Evolutionary conservation across 1,140 invertebrate species (phyloP).

Genomic region (Drosophila trapezifrons): DNA sequence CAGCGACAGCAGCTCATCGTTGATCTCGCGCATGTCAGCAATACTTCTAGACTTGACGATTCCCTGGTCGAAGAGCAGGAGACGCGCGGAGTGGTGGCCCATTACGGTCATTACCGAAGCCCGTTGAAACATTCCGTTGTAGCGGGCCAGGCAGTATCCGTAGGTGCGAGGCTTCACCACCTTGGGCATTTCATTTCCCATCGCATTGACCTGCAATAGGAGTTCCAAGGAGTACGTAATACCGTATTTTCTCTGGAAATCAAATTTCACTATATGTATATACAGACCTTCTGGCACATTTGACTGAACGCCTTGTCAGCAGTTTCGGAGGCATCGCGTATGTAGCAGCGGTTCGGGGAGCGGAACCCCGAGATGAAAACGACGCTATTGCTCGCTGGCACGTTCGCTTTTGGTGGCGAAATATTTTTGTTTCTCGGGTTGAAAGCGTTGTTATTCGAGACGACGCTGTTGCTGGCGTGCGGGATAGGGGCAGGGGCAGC

Average conservation of each 20-base stretch:
- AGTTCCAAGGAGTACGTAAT: background rate
- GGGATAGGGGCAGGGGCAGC: no score
- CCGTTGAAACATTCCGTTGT: conserved; percentile 36
- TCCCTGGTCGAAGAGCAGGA: conserved; percentile 63
- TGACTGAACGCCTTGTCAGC: conserved; percentile 33
- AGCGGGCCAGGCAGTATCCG: conserved; percentile 30
- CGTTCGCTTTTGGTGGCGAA: background rate
- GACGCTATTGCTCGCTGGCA: conserved; percentile 32
- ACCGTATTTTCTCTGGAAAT: background rate
- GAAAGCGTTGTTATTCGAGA: conserved; percentile 2
- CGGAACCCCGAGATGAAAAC: conserved; percentile 48
- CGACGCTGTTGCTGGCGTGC: background rate
- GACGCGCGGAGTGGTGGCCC: background rate
- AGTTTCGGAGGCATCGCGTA: conserved; percentile 42
- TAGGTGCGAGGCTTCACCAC: background rate
- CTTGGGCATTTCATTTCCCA: conserved; percentile 30
- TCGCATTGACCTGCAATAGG: conserved; percentile 27
- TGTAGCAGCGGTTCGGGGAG: conserved; percentile 61
- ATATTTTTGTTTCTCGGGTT: background rate
- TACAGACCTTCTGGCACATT: conserved; percentile 58
- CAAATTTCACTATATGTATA: background rate
- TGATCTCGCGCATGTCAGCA: conserved; percentile 46
- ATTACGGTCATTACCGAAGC: conserved; percentile 27
- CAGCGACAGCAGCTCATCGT: conserved; percentile 39
- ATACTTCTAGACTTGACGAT: background rate